Conservation (phyloP, 2,888 invertebrate species). For the Gisinianus flammeolus region DNA sequence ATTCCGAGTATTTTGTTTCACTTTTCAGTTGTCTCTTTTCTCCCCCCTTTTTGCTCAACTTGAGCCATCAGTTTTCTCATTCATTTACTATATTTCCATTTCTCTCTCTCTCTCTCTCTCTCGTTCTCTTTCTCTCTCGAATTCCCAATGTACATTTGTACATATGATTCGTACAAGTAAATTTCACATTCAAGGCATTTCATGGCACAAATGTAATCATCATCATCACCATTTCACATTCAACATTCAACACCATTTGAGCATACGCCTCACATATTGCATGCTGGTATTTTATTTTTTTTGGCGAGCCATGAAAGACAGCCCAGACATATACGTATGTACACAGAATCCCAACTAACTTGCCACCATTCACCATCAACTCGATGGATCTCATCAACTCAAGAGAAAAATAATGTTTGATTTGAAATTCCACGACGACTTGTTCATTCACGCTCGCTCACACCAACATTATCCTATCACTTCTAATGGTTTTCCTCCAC, state of each 20-base stretch:
- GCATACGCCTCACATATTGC: too few species aligned
- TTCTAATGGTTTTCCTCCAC: conserved; percentile 27
- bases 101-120: background rate
- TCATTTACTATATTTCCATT: background rate
- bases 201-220: background rate
- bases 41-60: background rate
- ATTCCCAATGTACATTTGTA: too few species aligned
- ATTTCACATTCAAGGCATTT: too few species aligned
- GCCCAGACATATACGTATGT: too few species aligned
- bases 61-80: background rate
- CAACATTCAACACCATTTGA: background rate
- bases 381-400: conserved; percentile 39
- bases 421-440: conserved; percentile 38
- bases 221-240: background rate
- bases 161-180: too few species aligned
- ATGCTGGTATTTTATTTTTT: background rate
- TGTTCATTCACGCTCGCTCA: conserved; percentile 12
- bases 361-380: too few species aligned
- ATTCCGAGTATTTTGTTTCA: conserved; percentile 28
- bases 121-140: too few species aligned
- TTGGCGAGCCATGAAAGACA: background rate
- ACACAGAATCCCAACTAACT: too few species aligned
- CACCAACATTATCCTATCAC: conserved; percentile 14
- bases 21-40: conserved; percentile 19
- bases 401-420: conserved; percentile 37